These are phyloP conservation scores for Rhodophaea formosa DNA, from an alignment of 2,888 invertebrate species.

Conservation along the genomic window DNA sequence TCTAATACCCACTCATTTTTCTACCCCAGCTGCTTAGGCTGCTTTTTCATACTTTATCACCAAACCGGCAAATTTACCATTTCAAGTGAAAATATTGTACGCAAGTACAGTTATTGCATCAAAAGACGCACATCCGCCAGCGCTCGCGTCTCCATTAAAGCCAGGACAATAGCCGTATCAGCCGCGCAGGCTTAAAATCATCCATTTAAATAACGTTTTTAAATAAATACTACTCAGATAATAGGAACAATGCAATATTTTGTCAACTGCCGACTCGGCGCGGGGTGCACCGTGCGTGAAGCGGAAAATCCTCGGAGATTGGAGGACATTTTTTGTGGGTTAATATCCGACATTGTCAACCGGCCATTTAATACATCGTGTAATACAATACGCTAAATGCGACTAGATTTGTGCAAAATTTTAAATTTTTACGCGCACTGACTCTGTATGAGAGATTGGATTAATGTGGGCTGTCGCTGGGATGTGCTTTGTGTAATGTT, in stretches of 20 bases:
- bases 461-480: constrained; percentile 49
- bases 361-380: constrained; percentile 78
- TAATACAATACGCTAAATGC: constrained; percentile 80
- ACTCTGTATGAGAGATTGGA: constrained; percentile 70
- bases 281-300: constrained; percentile 78
- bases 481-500: constrained; percentile 19
- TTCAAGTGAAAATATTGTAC: constrained; percentile 17
- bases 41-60: neutral
- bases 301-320: constrained; percentile 81
- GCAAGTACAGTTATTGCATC: constrained; percentile 30
- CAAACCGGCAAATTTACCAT: neutral
- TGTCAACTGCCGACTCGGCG: constrained; percentile 78
- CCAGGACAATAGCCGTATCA: constrained; percentile 68
- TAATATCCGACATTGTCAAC: constrained; percentile 81
- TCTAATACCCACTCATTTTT: neutral
- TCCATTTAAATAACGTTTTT: constrained; percentile 81
- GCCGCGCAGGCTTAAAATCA: constrained; percentile 77
- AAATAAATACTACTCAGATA: constrained; percentile 79
- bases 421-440: constrained; percentile 74
- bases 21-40: neutral
- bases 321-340: constrained; percentile 80
- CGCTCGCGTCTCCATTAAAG: constrained; percentile 62
- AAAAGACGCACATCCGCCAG: constrained; percentile 42
- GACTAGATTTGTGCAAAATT: constrained; percentile 80
- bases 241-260: constrained; percentile 81